Base-by-base conservation (phyloP, 2,888 invertebrate genomes). In the Shargacucullia verbasci region DNA sequence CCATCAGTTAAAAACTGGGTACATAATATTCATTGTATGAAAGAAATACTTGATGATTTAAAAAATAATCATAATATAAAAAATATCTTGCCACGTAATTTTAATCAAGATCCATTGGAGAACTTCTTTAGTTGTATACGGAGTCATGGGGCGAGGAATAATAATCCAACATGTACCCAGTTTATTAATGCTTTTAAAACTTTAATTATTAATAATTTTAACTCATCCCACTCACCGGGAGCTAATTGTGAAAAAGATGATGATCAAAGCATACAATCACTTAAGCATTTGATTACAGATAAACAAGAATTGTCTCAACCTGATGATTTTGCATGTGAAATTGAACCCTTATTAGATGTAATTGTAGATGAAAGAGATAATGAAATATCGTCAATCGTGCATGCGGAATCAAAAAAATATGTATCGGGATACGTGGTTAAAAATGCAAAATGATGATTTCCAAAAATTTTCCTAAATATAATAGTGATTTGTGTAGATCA, bases 111-210 rank as follows among this genome's bases (percentile, higher is more conserved):
- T 9, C 31, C 7, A 8, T 31, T 31, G 9, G 31, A 31, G 7
- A 27, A 27, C 9, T 31, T 31, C 9, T 31, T 31, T 9, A 31
- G 31, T 31, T 10, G 31, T 31, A 31, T 31, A 8, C 4, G 31
- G 10, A 31, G 31, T 10, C 4, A 31, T 31, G 27, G 27, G 3
- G 3, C 7, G 3, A 27, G 27, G 7, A 27, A 27, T 27, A 27
- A 5, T 27, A 27, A 31, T 31, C 31, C 31, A 8, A 31, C 5
- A 2, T 31, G 31, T 10, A 7, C 4, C 9, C 31, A 31, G 9
- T 31, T 31, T 31, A 31, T 10, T 2, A 31, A 31, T 31, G 5
- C 31, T 8, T 31, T 31, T 67, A 33, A 55, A 31, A 31, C 31
- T 2, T 31, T 31, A 9, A 31, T 31, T 31, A 9, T 31, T 7